phyloP scores from a whole-genome alignment of 2,797 vertebrate genomes.

The Gallinago solitaria region DNA sequence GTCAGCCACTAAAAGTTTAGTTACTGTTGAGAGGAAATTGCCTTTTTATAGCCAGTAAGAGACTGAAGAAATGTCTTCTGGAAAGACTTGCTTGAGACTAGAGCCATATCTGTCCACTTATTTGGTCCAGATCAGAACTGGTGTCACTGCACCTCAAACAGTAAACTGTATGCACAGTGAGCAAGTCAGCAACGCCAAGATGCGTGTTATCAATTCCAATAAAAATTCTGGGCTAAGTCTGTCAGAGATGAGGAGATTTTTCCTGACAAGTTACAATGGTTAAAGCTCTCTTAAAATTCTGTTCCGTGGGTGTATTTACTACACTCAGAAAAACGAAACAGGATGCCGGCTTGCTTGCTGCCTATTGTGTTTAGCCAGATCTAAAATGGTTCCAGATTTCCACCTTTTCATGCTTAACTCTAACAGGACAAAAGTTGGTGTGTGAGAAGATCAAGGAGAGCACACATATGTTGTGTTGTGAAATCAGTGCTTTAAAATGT shows the following conservation, averaged over 20 bases:
- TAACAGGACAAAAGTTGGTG: not conserved
- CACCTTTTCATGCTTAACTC: not conserved
- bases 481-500: constrained; percentile 22
- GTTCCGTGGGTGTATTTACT: constrained; percentile 15
- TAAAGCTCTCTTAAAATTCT: constrained; percentile 29
- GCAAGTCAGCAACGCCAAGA: not conserved
- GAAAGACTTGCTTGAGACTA: constrained; percentile 31
- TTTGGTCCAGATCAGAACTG: constrained; percentile 16
- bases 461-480: not conserved
- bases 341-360: constrained; percentile 31
- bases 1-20: constrained; percentile 1
- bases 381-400: constrained; percentile 58
- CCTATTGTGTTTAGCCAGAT: constrained; percentile 23
- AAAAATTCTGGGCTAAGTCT: constrained; percentile 11
- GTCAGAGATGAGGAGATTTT: constrained; percentile 5
- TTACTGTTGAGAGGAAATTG: constrained; percentile 46
- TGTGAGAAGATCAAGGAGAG: not conserved
- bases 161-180: not conserved
- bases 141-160: not conserved
- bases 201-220: not conserved
- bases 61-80: constrained; percentile 37
- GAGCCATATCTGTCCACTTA: constrained; percentile 8
- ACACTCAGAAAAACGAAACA: not conserved
- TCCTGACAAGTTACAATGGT: constrained; percentile 30
- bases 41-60: constrained; percentile 34